A percentile compares a stretch with the other conserved stretches of the same genome.
These are phyloP conservation scores for Hystrix cristata DNA, from an alignment of 2,113 vertebrate species.

Conservation along the genomic window DNA sequence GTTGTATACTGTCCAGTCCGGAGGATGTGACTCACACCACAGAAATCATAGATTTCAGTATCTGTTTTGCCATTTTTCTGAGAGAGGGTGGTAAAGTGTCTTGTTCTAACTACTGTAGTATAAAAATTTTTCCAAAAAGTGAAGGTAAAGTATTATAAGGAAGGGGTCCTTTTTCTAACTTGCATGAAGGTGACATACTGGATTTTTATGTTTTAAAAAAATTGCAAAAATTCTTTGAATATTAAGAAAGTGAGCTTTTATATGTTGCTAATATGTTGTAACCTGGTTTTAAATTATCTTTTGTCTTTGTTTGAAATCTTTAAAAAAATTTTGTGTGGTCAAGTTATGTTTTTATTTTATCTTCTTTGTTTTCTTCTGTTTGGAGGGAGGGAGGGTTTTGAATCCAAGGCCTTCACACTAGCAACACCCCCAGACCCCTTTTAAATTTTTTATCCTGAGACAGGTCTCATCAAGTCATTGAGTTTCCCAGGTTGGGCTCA, in stretches of 20 bases:
- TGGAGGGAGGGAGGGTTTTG: neutral
- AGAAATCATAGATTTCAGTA: slow-evolving; percentile 10
- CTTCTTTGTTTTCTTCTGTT: neutral
- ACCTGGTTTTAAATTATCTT: slow-evolving; percentile 9
- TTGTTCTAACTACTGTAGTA: neutral
- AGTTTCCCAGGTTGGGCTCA: neutral
- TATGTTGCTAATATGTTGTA: neutral
- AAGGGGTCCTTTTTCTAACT: neutral
- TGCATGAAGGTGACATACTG: neutral
- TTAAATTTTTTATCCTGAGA: neutral
- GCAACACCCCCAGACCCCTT: neutral
- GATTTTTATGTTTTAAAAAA: neutral
- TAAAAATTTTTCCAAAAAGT: neutral
- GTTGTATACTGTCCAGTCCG: neutral
- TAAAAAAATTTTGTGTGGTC: neutral
- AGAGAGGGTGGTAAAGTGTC: neutral
- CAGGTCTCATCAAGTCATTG: neutral
- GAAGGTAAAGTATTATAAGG: neutral
- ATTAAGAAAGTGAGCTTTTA: neutral
- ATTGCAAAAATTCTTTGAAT: neutral
- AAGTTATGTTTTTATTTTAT: neutral
- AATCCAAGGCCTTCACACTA: neutral
- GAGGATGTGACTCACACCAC: neutral
- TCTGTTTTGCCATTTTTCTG: neutral
- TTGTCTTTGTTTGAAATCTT: neutral